Conservation (phyloP, 1,140 invertebrate species). For the Bactericera cockerelli region DNA sequence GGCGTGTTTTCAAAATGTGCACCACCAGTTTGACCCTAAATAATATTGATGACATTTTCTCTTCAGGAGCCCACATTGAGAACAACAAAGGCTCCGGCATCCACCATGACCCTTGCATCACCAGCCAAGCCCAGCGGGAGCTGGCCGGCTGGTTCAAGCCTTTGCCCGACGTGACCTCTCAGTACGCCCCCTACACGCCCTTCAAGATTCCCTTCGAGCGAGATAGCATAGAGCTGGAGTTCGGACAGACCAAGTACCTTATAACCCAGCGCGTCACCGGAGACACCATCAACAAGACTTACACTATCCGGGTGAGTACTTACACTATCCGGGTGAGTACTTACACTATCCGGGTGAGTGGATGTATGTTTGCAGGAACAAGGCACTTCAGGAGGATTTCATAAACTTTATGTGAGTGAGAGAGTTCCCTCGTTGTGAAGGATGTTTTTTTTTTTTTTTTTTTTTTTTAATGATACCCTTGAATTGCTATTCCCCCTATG, state of each 20-base stretch:
- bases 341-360: slow-evolving; percentile 29
- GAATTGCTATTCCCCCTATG: too few relatives aligned
- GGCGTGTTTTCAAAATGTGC: too few relatives aligned
- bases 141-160: slow-evolving; percentile 80
- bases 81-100: slow-evolving; percentile 79
- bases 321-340: slow-evolving; percentile 28
- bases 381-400: too few relatives aligned
- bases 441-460: too few relatives aligned
- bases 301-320: slow-evolving; percentile 28
- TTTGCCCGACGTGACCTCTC: slow-evolving; percentile 40
- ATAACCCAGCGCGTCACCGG: slow-evolving; percentile 44
- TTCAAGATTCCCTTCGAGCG: slow-evolving; percentile 43
- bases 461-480: too few relatives aligned
- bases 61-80: slow-evolving; percentile 48
- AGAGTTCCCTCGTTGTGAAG: too few relatives aligned
- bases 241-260: slow-evolving; percentile 51
- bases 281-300: slow-evolving; percentile 37
- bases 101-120: slow-evolving; percentile 77
- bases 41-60: too few relatives aligned
- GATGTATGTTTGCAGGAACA: background rate
- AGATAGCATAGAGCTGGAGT: slow-evolving; percentile 43
- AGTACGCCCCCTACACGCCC: slow-evolving; percentile 44
- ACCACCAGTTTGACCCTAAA: too few relatives aligned
- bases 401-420: too few relatives aligned
- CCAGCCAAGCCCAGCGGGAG: slow-evolving; percentile 71